Evolutionary conservation across 1,140 invertebrate genomes (phyloP).

Genomic region (Paraescarpia echinospica): DNA sequence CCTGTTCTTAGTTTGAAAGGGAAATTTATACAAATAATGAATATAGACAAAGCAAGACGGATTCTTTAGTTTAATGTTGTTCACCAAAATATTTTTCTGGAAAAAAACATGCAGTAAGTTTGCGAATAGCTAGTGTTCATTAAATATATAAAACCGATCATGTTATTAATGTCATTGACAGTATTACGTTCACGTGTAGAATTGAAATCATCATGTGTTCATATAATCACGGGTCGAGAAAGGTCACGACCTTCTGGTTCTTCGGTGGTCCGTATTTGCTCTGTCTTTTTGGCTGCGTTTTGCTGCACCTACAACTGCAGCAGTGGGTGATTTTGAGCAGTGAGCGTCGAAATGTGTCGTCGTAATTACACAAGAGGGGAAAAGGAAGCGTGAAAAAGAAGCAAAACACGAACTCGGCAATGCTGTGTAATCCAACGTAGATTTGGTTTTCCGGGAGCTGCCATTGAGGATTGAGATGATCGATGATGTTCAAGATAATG

Average conservation of each 20-base stretch:
- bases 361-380: slow-evolving; percentile 49
- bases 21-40: no score
- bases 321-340: slow-evolving; percentile 46
- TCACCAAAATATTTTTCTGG: no score
- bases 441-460: slow-evolving; percentile 36
- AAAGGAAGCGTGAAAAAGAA: slow-evolving; percentile 48
- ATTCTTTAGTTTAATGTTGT: no score
- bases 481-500: slow-evolving; percentile 39
- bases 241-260: background rate
- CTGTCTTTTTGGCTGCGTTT: background rate
- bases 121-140: background rate
- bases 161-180: background rate
- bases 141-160: background rate
- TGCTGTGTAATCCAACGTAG: slow-evolving; percentile 42
- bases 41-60: no score
- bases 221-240: background rate
- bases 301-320: background rate
- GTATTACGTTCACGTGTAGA: background rate
- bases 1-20: no score
- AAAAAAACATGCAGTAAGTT: no score
- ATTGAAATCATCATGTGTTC: background rate
- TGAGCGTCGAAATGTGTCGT: slow-evolving; percentile 46
- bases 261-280: background rate
- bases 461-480: slow-evolving; percentile 34
- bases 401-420: slow-evolving; percentile 47